Base-by-base conservation (phyloP, 2,113 vertebrate genomes). In the Notarius lentiginosus region DNA sequence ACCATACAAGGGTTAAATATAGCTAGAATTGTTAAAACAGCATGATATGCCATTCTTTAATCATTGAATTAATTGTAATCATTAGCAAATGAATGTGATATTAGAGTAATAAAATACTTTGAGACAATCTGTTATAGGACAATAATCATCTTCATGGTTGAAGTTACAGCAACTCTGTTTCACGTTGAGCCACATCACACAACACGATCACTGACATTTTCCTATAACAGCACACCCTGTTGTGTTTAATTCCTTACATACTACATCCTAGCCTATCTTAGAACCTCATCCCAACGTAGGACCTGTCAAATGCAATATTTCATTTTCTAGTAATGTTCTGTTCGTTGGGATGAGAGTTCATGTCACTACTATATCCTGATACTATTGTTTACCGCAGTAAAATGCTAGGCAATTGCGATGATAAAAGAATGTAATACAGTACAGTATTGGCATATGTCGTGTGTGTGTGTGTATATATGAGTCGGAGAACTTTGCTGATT, bases 401-500 rank as follows among this genome's bases (percentile, higher is more conserved):
- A 80, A 80, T 11, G 15, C 76, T 9, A 11, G 27, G 55, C 6
- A 55, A 79, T 18, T 80, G 27, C 60, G 7, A 24, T 34, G n/a
- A 58, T 58, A 30, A 1, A 56, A 56, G n/a, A 58, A 79, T 34
- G 60, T 60, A 34, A 60, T 60, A 41, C 41, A 41, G 41, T 60
- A 41, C 41, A 41, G 41, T 41, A 79, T 60, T 4, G 24, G n/a
- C 12, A 79, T 55, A 27, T 55, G 51, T 55, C 75, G 30, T 30
- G 30, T 30, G 55, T 27, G 17, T 30, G 75, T 27, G 27, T 53
- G 49, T 41, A 0, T 41, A 4, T 41, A 34, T 60, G 1, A 24
- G 79, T 60, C 1, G 5, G 56, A 41, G 79, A 60, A 22, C 8
- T 80, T 80, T 80, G 79, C 79, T 80, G 79, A 80, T 60, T 80